Evolutionary conservation across 37 sponge, comb jelly and placozoan genomes (phyloP), one percentile per base, ranked within the genome.

Genomic region (Eunapius fragilis): DNA sequence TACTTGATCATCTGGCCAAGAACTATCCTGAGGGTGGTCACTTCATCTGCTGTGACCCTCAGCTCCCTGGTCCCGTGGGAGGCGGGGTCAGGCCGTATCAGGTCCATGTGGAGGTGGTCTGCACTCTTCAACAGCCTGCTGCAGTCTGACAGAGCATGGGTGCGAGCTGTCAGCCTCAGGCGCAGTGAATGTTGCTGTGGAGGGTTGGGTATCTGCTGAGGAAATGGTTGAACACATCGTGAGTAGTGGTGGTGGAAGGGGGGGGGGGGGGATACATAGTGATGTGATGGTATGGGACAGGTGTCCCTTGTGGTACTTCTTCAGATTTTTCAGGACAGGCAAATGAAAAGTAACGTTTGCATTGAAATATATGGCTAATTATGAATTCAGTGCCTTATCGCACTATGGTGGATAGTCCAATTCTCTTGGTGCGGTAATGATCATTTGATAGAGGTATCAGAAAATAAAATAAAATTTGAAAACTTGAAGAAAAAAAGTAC

Each of bases 61-160:
- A 84, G 72, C 25, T 37, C 69, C 32, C 19, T 25, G 17, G 31
- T 67, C 31, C 36, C 75, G 69, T 31, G 72, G 24, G 72, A 76
- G 67, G 7, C 13, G 68, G 25, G 6, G 74, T 27, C 24, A 45
- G 71, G 76, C 28, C 70, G 75, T 31, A 0, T 76, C 72, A 70
- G 76, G 79, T 93, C 92, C 25, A 96, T 89, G 73, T 47, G 71
- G 69, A 89, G 82, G 3, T 22, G 69, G 30, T 85, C 76, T 37
- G 86, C 49, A 76, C 87, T 72, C 25, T 69, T 76, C 69, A 82
- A 76, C 25, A 89, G 47, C 31, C 26, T 34, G 78, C 26, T 71
- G 84, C 89, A 96, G 88, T 96, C 97, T 14, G 90, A 24, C 19
- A 94, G 75, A 69, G 92, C 71, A 76, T 90, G 81, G 68, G 90